Conservation (phyloP, 2,797 vertebrate species). For the Aphelocoma californica region DNA sequence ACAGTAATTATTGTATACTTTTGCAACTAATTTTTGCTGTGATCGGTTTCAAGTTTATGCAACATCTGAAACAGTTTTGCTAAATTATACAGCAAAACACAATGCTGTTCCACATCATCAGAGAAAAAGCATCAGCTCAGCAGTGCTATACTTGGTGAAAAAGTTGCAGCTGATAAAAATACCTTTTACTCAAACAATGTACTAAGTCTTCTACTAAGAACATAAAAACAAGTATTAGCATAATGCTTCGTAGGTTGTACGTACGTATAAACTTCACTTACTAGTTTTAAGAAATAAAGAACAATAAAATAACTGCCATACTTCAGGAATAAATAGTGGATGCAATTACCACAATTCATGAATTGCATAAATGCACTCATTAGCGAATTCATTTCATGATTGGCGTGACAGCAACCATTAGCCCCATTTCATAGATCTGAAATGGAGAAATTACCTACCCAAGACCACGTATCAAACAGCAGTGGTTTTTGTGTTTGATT, state of each 20-base stretch:
- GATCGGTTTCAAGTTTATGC: not conserved
- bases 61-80: not conserved
- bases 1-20: not conserved
- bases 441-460: not conserved
- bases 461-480: not conserved
- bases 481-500: not conserved
- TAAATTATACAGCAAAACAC: not conserved
- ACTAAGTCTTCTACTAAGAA: not conserved
- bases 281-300: not conserved
- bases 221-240: rapidly evolving
- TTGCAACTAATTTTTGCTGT: not conserved
- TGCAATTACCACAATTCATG: not conserved
- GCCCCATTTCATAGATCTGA: not conserved
- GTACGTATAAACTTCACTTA: not conserved
- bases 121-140: not conserved
- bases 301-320: not conserved
- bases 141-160: not conserved
- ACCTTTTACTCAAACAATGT: not conserved
- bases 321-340: not conserved
- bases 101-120: not conserved
- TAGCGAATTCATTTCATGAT: not conserved
- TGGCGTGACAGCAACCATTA: not conserved
- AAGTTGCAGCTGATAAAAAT: not conserved
- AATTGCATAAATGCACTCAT: not conserved
- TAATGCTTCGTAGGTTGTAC: rapidly evolving